Percentiles rank a stretch among this genome's conserved stretches.
Evolutionary conservation across 2,113 vertebrate genomes (phyloP).

Genomic region (Corythornis vintsioides): DNA sequence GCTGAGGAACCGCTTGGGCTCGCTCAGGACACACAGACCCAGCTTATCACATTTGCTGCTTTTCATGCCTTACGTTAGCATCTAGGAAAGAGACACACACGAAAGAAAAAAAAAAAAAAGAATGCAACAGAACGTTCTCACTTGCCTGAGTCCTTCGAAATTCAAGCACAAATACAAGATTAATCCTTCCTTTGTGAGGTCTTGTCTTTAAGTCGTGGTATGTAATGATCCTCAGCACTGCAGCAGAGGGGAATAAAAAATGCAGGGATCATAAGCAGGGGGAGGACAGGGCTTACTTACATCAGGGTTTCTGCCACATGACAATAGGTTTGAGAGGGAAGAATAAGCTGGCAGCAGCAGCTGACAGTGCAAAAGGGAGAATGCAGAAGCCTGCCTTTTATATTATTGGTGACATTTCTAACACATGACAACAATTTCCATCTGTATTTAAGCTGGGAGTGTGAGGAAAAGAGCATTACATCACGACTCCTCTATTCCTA

Average conservation of each 20-base stretch:
- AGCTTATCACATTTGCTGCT: background rate
- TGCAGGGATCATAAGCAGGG: constrained; percentile 75
- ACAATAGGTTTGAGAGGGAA: constrained; percentile 73
- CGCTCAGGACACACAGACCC: background rate
- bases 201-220: constrained; percentile 81
- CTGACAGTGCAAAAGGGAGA: constrained; percentile 83
- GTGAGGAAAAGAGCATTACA: constrained; percentile 79
- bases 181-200: constrained; percentile 88
- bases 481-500: constrained; percentile 77
- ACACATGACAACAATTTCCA: constrained; percentile 93
- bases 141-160: constrained; percentile 82
- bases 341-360: constrained; percentile 75
- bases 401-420: constrained; percentile 92
- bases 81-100: background rate
- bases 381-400: constrained; percentile 86
- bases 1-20: background rate
- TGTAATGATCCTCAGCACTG: constrained; percentile 81
- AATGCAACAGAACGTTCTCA: constrained; percentile 53
- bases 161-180: constrained; percentile 79
- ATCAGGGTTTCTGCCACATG: constrained; percentile 82
- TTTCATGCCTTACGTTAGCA: background rate
- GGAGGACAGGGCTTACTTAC: constrained; percentile 76
- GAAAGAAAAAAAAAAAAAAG: background rate
- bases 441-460: constrained; percentile 83
- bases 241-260: constrained; percentile 73